phyloP scores from a whole-genome alignment of 2,888 invertebrate genomes.

The Cremastinae sp. region DNA sequence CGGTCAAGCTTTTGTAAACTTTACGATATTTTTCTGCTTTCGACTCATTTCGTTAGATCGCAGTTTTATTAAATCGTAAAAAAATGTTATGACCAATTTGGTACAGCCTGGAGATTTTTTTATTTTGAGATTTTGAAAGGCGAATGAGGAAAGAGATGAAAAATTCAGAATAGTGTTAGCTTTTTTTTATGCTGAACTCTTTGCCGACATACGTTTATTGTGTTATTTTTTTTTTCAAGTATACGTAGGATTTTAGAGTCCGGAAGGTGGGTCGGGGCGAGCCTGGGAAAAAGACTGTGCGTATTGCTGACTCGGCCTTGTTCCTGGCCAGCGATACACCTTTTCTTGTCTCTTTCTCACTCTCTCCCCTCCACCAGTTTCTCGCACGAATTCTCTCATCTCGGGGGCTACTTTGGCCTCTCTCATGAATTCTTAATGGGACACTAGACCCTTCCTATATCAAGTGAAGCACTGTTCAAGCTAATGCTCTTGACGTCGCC shows the following conservation, averaged over 20 bases:
- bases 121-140: too few relatives aligned
- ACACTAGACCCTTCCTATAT: slow-evolving; percentile 26
- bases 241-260: too few relatives aligned
- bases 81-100: too few relatives aligned
- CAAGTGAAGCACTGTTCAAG: slow-evolving; percentile 29
- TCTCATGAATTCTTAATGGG: slow-evolving; percentile 49
- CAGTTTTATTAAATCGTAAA: too few relatives aligned
- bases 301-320: slow-evolving; percentile 26
- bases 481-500: slow-evolving; percentile 45
- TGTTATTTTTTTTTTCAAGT: not conserved
- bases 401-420: slow-evolving; percentile 5
- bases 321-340: slow-evolving; percentile 8
- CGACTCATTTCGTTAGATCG: too few relatives aligned
- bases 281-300: slow-evolving; percentile 2
- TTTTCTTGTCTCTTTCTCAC: slow-evolving; percentile 16
- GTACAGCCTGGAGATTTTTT: too few relatives aligned
- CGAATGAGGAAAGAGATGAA: too few relatives aligned
- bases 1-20: too few relatives aligned
- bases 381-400: slow-evolving; percentile 21
- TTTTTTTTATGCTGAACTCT: too few relatives aligned
- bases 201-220: too few relatives aligned
- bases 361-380: not conserved
- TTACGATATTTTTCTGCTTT: too few relatives aligned
- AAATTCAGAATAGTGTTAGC: too few relatives aligned
- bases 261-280: not conserved